phyloP scores from a whole-genome alignment of 2,797 vertebrate species.

The Epinephelus coioides region DNA sequence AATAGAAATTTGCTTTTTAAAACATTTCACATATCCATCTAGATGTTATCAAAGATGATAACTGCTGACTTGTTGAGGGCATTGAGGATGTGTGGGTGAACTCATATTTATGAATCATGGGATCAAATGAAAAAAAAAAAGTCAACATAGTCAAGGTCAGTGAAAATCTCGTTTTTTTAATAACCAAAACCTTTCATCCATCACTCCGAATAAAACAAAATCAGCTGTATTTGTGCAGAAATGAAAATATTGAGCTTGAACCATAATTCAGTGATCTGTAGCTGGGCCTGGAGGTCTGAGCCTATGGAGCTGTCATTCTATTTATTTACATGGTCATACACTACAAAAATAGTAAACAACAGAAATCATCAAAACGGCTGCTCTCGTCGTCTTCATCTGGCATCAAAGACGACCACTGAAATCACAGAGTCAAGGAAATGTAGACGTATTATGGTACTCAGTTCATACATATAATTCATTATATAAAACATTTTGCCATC shows the following conservation, averaged over 20 bases:
- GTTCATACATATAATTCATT: background rate
- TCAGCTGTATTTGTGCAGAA: background rate
- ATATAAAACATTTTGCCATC: background rate
- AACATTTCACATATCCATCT: background rate
- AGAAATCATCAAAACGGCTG: conserved; percentile 31
- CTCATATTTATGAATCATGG: background rate
- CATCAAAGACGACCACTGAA: conserved; percentile 90
- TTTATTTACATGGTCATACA: conserved; percentile 79
- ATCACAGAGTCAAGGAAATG: conserved; percentile 78
- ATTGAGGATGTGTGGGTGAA: background rate
- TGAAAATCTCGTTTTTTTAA: conserved; percentile 56
- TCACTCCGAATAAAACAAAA: background rate
- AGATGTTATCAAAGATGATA: background rate
- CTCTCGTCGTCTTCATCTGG: conserved; percentile 76
- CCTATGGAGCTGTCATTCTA: background rate
- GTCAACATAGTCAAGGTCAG: conserved; percentile 7
- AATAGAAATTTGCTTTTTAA: background rate
- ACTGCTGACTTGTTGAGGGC: background rate
- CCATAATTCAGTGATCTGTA: conserved; percentile 9
- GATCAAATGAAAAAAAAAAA: background rate
- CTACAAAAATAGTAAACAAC: conserved; percentile 52
- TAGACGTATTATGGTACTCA: background rate
- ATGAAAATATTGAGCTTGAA: conserved; percentile 15
- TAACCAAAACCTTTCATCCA: conserved; percentile 10
- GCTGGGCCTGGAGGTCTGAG: background rate